phyloP scores from a whole-genome alignment of 2,113 vertebrate genomes.

The Boleophthalmus pectinirostris region DNA sequence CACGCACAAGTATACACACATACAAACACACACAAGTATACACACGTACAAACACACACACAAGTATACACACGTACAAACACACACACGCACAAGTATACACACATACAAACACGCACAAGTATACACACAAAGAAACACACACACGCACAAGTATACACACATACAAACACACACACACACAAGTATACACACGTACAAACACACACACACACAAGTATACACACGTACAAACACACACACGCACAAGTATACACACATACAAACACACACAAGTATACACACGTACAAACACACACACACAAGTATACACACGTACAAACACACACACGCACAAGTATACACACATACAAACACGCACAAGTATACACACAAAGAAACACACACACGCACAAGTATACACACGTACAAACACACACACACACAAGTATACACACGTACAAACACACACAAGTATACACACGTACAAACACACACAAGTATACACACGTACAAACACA shows the following conservation, averaged over 20 bases:
- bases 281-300: conserved; percentile 14
- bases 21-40: neutral
- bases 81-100: too few species aligned
- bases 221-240: too few species aligned
- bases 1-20: conserved; percentile 7
- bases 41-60: neutral
- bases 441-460: neutral
- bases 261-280: neutral
- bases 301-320: too few species aligned
- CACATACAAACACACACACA: conserved; percentile 6
- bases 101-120: conserved; percentile 6
- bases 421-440: too few species aligned
- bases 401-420: neutral
- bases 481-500: conserved; percentile 21
- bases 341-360: conserved; percentile 9
- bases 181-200: too few species aligned
- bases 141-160: neutral
- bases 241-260: conserved; percentile 7
- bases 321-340: too few species aligned
- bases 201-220: conserved; percentile 20
- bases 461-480: neutral
- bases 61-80: conserved; percentile 18
- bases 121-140: too few species aligned
- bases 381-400: conserved; percentile 18
- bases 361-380: too few species aligned